Percentiles rank a stretch among this genome's conserved stretches.
Evolutionary conservation across 2,888 invertebrate genomes (phyloP).

Genomic region (Alloscopus bannaensis): DNA sequence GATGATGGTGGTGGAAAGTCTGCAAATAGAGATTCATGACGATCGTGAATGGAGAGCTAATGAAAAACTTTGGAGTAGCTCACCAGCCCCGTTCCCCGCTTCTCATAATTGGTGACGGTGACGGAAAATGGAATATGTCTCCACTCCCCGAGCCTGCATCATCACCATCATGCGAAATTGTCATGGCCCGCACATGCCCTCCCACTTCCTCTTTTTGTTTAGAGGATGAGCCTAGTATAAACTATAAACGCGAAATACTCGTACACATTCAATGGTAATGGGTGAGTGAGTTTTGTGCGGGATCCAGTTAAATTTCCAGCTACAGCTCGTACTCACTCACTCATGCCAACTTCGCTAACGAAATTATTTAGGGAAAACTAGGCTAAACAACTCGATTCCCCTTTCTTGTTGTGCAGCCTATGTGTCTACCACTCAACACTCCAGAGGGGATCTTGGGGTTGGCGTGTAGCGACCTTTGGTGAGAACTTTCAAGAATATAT

Average conservation of each 20-base stretch:
- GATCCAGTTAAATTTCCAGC: too few relatives aligned
- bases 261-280: too few relatives aligned
- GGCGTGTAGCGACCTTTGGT: not conserved
- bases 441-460: not conserved
- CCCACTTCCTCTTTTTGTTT: not conserved
- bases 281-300: too few relatives aligned
- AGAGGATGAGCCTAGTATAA: not conserved
- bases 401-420: not conserved
- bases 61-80: not conserved
- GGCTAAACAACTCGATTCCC: too few relatives aligned
- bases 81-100: not conserved
- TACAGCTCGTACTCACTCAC: too few relatives aligned
- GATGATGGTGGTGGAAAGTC: too few relatives aligned
- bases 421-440: not conserved
- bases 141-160: not conserved
- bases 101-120: not conserved
- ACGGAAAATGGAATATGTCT: not conserved
- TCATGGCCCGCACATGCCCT: too few relatives aligned
- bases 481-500: not conserved
- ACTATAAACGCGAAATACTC: not conserved
- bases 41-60: not conserved
- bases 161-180: not conserved
- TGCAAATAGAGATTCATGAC: too few relatives aligned
- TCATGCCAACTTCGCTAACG: too few relatives aligned
- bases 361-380: too few relatives aligned